These are phyloP conservation scores for Lithodes maja DNA, from an alignment of 2,888 invertebrate genomes.

Conservation along the genomic window DNA sequence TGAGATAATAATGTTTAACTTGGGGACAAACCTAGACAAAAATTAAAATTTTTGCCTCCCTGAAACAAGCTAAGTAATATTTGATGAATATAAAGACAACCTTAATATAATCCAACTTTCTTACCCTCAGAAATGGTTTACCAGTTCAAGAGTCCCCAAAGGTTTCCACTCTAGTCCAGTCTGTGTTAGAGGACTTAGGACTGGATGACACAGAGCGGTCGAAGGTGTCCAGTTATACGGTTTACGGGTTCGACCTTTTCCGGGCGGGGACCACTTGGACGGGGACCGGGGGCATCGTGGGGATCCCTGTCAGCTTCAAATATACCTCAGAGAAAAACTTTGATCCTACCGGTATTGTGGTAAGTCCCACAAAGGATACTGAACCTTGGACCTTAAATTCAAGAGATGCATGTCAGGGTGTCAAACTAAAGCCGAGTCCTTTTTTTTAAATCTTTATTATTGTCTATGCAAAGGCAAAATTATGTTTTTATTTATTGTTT, in stretches of 20 bases:
- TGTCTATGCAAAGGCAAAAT: too few species aligned
- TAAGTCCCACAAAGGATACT: slow-evolving; percentile 21
- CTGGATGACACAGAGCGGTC: background rate
- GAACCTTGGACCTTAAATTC: too few species aligned
- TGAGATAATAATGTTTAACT: too few species aligned
- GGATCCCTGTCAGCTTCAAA: slow-evolving; percentile 34
- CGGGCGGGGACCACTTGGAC: slow-evolving; percentile 34
- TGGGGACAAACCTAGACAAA: too few species aligned
- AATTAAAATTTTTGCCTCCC: too few species aligned
- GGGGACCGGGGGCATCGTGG: slow-evolving; percentile 4
- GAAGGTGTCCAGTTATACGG: background rate
- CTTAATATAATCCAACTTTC: background rate
- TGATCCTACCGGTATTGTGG: slow-evolving; percentile 36
- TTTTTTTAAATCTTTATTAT: too few species aligned
- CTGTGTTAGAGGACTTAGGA: slow-evolving; percentile 35
- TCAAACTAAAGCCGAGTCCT: too few species aligned
- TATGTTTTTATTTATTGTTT: too few species aligned
- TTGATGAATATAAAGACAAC: too few species aligned
- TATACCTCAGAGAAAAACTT: slow-evolving; percentile 22
- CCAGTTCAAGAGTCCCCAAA: background rate
- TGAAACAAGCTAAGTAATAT: too few species aligned
- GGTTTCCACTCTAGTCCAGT: slow-evolving; percentile 3
- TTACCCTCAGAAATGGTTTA: slow-evolving; percentile 20
- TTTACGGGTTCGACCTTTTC: slow-evolving; percentile 53
- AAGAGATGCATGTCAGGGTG: too few species aligned